Conservation (phyloP, 2,888 invertebrate species). For the Agelastica alni region DNA sequence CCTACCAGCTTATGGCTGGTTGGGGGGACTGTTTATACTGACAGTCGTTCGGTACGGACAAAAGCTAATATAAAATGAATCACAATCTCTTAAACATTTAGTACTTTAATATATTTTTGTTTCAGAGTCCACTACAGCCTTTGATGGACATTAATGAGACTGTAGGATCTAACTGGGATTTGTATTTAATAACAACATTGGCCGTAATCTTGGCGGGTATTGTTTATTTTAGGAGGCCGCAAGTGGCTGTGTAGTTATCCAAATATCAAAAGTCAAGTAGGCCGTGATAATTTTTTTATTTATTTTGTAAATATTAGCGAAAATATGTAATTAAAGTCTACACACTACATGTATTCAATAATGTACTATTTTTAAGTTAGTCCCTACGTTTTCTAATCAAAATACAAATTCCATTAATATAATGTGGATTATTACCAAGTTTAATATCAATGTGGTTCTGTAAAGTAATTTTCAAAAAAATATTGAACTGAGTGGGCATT, state of each 20-base stretch:
- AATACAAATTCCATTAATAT: too few relatives aligned
- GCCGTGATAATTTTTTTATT: conserved; percentile 29
- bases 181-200: conserved; percentile 84
- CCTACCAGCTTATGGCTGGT: too few relatives aligned
- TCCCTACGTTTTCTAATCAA: too few relatives aligned
- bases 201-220: conserved; percentile 82
- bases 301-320: conserved; percentile 33
- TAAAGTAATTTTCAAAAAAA: too few relatives aligned
- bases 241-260: conserved; percentile 28
- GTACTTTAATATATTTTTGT: conserved; percentile 33
- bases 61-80: too few relatives aligned
- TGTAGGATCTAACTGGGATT: conserved; percentile 90
- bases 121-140: conserved; percentile 67
- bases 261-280: background rate
- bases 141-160: conserved; percentile 71
- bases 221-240: conserved; percentile 76
- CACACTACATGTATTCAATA: too few relatives aligned
- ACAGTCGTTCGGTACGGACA: too few relatives aligned
- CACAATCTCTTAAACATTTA: conserved; percentile 1
- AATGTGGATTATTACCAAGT: too few relatives aligned
- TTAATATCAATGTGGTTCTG: too few relatives aligned
- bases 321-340: background rate
- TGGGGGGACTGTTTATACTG: too few relatives aligned
- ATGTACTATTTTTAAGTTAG: too few relatives aligned
- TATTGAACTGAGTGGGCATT: too few relatives aligned